Conservation (phyloP, 2,888 invertebrate species). For the Callosobruchus maculatus region DNA sequence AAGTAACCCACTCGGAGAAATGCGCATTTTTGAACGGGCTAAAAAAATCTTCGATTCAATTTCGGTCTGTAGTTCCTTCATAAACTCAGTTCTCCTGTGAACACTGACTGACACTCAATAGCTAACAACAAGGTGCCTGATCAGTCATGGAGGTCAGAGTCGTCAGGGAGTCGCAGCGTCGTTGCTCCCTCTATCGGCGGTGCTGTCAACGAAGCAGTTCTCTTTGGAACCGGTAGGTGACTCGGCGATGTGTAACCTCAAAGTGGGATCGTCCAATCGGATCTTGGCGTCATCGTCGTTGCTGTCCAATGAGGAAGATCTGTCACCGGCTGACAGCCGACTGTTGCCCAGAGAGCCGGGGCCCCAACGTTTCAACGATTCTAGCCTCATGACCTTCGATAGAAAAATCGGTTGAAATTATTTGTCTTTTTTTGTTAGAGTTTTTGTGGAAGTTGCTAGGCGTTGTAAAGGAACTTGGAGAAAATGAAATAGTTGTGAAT, state of each 20-base stretch:
- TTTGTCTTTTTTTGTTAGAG: no score
- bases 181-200: constrained; percentile 22
- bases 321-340: constrained; percentile 26
- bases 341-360: constrained; percentile 33
- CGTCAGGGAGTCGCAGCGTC: constrained; percentile 5
- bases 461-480: no score
- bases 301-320: constrained; percentile 44
- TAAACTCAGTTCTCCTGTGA: not conserved
- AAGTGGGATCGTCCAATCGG: constrained; percentile 45
- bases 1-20: no score
- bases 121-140: constrained; percentile 30
- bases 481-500: no score
- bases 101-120: constrained; percentile 4
- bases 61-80: no score
- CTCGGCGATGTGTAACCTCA: constrained; percentile 39
- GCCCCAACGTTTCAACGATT: constrained; percentile 46
- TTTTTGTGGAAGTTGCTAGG: no score
- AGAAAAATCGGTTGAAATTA: not conserved
- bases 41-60: no score
- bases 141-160: constrained; percentile 37
- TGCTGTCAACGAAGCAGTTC: constrained; percentile 26
- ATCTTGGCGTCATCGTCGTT: constrained; percentile 44
- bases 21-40: no score
- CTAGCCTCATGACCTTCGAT: constrained; percentile 67
- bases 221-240: constrained; percentile 36